Base-by-base conservation (phyloP, 2,888 invertebrate species). In the Cyrtodaria siliqua region DNA sequence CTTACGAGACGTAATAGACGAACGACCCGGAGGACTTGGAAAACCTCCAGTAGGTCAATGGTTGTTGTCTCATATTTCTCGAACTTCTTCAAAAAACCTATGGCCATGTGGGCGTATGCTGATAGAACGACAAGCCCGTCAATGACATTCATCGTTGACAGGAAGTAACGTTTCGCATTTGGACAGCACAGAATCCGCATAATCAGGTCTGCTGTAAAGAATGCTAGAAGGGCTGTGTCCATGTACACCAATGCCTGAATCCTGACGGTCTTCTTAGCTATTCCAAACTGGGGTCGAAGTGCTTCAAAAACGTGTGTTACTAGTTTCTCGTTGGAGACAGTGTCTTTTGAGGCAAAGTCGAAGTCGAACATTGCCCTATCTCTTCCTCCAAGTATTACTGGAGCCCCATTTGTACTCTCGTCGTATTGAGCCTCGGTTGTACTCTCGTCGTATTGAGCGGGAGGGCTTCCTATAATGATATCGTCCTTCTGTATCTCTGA, bases 1-100 rank as follows among this genome's bases (percentile, higher is more conserved):
- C 79, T 67, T 8, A 82, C 82, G 2, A 79, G 59, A 20, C 85
- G 55, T 2, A 85, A 47, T 16, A 85, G 73, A 8, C 85, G 74
- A 14, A 85, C 61, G 23, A 85, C 80, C 1, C 85, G 70, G 20
- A 83, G 47, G 4, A 80, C 72, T 40, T 83, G 82, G 38, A 82
- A 60, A 20, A 80, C 70, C 40, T 83, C 71, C 14, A 84, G 61
- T 6, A 80, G 18, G 47, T 84, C 84, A 16, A 69, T 68, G 33
- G 59, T 63, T 1, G 78, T 61, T 1, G 59, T 23, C 16, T 68
- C 61, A 40, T 77, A 81, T 33, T 71, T 59, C 26, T 80, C 82
- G n/a, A 64, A 57, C 27, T 63, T 74, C 24, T 56, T 60, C 27
- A 79, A 23, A 9, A 72, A 33, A 49, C 80, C 78, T 47, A 85